A percentile compares a stretch with the other conserved stretches of the same genome.
phyloP scores from a whole-genome alignment of 2,113 vertebrate species.

The Microcebus lehilahytsara region DNA sequence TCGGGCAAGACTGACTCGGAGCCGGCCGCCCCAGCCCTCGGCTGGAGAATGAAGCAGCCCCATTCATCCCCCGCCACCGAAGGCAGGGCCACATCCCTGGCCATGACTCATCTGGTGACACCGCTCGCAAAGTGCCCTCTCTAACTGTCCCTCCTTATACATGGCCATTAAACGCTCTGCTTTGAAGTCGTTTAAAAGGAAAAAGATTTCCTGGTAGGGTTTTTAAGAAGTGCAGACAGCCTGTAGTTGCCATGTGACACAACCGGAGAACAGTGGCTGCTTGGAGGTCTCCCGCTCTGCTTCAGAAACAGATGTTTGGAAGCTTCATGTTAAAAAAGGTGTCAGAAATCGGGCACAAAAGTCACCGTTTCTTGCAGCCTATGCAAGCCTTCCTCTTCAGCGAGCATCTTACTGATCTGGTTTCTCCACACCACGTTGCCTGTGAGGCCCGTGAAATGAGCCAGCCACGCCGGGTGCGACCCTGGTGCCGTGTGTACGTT shows the following conservation, averaged over 20 bases:
- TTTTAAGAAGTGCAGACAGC: neutral
- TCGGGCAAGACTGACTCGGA: neutral
- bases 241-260: neutral
- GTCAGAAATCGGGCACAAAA: conserved; percentile 48
- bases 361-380: neutral
- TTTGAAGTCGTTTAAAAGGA: conserved; percentile 67
- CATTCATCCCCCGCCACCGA: neutral
- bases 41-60: neutral
- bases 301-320: conserved; percentile 48
- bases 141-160: neutral
- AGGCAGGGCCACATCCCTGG: neutral
- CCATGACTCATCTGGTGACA: conserved; percentile 2
- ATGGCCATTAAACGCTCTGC: conserved; percentile 36
- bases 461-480: neutral
- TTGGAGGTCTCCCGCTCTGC: neutral
- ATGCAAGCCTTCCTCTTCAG: conserved; percentile 31
- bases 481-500: rapidly evolving
- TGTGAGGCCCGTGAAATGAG: neutral
- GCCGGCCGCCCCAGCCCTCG: neutral
- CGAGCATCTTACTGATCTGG: neutral
- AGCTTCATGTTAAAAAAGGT: conserved; percentile 36
- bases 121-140: conserved; percentile 24
- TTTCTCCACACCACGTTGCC: neutral
- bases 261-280: neutral
- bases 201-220: conserved; percentile 34